Conservation (phyloP, 2,797 vertebrate species). For the Gymnothorax javanicus region DNA sequence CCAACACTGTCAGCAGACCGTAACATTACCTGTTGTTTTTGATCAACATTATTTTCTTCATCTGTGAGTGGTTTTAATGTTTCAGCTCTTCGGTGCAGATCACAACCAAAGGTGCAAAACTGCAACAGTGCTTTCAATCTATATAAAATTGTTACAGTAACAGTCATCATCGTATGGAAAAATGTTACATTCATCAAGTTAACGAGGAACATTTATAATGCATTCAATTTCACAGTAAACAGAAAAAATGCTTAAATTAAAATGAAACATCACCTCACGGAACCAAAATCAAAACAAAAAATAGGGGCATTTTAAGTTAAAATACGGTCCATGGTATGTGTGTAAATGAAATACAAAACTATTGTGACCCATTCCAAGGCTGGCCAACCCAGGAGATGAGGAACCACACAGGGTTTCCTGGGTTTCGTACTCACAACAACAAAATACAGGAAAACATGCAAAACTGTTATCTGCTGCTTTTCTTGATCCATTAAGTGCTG, state of each 20-base stretch:
- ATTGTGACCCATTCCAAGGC: neutral
- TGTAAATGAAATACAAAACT: neutral
- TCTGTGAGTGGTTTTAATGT: too few species aligned
- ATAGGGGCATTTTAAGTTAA: constrained; percentile 39
- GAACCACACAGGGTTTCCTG: neutral
- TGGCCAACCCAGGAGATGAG: neutral
- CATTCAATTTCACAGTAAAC: constrained; percentile 48
- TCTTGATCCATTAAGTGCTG: neutral
- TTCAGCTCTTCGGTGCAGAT: neutral
- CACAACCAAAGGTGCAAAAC: neutral
- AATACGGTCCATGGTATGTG: neutral
- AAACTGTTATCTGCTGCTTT: neutral
- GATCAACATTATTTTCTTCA: too few species aligned
- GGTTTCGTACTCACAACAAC: neutral
- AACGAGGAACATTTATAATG: constrained; percentile 54
- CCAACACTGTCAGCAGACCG: too few species aligned
- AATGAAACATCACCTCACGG: constrained; percentile 36
- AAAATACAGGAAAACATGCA: neutral
- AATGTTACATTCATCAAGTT: constrained; percentile 61
- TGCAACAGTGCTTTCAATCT: constrained; percentile 30
- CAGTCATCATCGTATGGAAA: constrained; percentile 54
- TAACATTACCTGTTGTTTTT: too few species aligned
- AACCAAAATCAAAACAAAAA: constrained; percentile 52
- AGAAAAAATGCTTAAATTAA: constrained; percentile 59
- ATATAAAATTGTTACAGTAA: constrained; percentile 61